These are phyloP conservation scores for Pelusios castaneus DNA, from an alignment of 2,113 vertebrate genomes.

Conservation along the genomic window DNA sequence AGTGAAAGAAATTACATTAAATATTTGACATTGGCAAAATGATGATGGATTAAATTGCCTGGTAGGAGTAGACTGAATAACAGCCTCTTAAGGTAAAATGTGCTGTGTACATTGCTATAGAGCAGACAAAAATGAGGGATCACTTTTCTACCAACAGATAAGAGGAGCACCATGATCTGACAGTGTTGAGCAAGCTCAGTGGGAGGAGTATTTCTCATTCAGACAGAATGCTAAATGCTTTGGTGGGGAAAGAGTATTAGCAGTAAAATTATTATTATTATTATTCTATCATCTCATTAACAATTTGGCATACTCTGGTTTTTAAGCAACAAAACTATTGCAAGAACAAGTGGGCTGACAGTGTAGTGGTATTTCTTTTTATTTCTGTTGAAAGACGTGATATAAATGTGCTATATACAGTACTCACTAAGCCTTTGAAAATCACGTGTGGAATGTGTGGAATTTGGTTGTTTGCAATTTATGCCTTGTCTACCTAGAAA, in stretches of 20 bases:
- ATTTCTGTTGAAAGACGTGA: not conserved
- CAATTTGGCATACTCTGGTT: accelerated
- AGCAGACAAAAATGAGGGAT: not conserved
- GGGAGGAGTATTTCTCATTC: not conserved
- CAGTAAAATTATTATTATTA: not conserved
- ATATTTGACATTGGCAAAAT: not conserved
- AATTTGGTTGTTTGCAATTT: not conserved
- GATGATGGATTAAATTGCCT: not conserved
- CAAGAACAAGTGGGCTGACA: not conserved
- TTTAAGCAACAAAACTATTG: not conserved
- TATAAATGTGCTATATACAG: not conserved
- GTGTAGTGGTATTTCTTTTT: not conserved
- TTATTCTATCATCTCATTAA: not conserved
- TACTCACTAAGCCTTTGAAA: not conserved
- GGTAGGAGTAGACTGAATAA: not conserved
- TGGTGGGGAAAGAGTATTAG: not conserved
- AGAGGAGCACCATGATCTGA: not conserved
- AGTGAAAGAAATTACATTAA: not conserved
- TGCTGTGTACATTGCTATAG: not conserved
- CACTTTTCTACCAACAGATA: not conserved
- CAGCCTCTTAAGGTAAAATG: not conserved
- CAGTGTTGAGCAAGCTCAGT: not conserved
- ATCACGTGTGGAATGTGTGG: not conserved
- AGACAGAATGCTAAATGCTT: accelerated
- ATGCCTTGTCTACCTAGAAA: not conserved